These are phyloP conservation scores for Stenichneumon culpator DNA, from an alignment of 2,888 invertebrate species.

Conservation along the genomic window DNA sequence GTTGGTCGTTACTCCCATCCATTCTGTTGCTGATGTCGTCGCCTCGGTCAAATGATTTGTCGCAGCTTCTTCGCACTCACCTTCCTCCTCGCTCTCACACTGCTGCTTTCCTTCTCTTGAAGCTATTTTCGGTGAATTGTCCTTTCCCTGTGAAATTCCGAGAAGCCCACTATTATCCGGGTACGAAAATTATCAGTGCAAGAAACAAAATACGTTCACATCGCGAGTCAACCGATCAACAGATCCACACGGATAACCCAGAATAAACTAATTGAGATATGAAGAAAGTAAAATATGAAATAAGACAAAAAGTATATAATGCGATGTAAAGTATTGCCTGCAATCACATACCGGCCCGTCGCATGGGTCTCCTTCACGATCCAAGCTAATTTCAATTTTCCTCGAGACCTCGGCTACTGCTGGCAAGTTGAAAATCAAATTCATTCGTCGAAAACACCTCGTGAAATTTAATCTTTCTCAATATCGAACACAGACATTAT, in stretches of 20 bases:
- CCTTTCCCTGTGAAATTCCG: conserved; percentile 71
- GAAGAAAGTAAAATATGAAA: background rate
- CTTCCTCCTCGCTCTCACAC: conserved; percentile 88
- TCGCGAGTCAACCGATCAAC: background rate
- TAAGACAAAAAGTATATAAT: background rate
- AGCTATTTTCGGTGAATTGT: conserved; percentile 68
- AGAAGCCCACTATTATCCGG: background rate
- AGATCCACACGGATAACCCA: background rate
- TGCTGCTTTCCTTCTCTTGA: conserved; percentile 75
- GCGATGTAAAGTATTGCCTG: conserved; percentile 17
- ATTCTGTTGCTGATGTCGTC: conserved; percentile 91
- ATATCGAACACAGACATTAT: conserved; percentile 5
- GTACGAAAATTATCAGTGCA: background rate
- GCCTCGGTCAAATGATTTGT: conserved; percentile 87
- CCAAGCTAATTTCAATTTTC: conserved; percentile 74
- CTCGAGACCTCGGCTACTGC: conserved; percentile 75
- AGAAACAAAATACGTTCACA: conserved; percentile 14
- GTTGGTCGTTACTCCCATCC: conserved; percentile 96
- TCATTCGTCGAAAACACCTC: conserved; percentile 32
- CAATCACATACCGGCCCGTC: conserved; percentile 75
- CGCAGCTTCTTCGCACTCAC: conserved; percentile 87
- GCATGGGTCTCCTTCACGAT: conserved; percentile 74
- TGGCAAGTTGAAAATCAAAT: conserved; percentile 76
- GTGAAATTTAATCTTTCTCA: conserved; percentile 2
- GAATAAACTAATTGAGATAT: background rate